Base-by-base conservation (phyloP, 2,113 vertebrate genomes). In the Callopanchax toddi region DNA sequence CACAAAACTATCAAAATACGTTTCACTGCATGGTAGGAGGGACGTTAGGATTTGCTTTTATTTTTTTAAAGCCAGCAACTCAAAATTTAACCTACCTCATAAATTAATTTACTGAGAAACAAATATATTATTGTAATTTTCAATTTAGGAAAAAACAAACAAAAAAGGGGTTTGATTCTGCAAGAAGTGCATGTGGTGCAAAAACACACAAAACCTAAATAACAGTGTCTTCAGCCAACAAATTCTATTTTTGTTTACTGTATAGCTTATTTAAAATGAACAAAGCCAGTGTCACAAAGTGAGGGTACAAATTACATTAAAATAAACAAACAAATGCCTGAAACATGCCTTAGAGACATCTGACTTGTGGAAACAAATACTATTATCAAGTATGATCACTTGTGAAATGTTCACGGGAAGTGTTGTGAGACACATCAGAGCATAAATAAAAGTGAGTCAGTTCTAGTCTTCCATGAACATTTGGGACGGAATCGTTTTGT, bases 191-290 rank as follows among this genome's bases (percentile, higher is more conserved):
- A 43, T 20, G 50, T 53, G 39, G 21, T 36, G 60, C 49, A 16
- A 72, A 34, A 67, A 25, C 6, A 65, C 15, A 53, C 20, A 44
- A 43, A 3, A 73, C 0, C 3, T 54, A 49, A 21, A 22, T 39
- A 58, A n/a, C 32, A 12, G 29, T 9, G 32, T 65, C 18, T 55
- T 65, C 12, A 18, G 0, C 17, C 11, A 60, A 32, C 13, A 10
- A 23, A 39, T 54, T 48, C 40, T 6, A 1, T 49, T 11, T 15
- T 48, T 6, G 36, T 7, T 37, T 17, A 40, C 18, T 46, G 29
- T 22, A 26, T 15, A 39, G 36, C 45, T 40, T 40, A 21, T 51
- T 16, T 29, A 11, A 26, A 48, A 54, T 16, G 13, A 53, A 5
- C 29, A 44, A 5, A 52, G 9, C 4, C 17, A 42, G 11, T 12